A percentile compares a stretch with the other conserved stretches of the same genome.
phyloP scores from a whole-genome alignment of 1,140 invertebrate genomes.

The Cryptotermes secundus region DNA sequence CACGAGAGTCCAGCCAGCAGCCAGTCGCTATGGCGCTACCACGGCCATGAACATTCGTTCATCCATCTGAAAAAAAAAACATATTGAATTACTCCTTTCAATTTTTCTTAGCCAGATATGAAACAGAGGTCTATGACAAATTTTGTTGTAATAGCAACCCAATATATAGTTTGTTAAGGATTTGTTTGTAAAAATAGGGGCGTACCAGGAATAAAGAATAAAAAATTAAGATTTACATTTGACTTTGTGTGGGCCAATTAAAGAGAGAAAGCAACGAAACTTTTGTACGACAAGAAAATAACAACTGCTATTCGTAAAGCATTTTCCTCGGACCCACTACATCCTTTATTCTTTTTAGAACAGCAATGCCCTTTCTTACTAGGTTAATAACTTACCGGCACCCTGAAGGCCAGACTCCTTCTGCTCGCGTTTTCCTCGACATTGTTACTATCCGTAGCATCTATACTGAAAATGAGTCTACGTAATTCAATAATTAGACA shows the following conservation, averaged over 20 bases:
- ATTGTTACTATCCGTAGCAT: conserved; percentile 7
- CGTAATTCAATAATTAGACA: conserved; percentile 29
- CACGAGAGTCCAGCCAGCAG: too few relatives aligned
- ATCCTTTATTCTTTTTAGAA: not conserved
- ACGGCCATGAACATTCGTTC: too few relatives aligned
- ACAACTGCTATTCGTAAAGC: not conserved
- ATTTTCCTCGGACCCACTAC: not conserved
- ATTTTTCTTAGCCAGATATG: too few relatives aligned
- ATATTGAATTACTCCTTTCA: too few relatives aligned
- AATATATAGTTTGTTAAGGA: too few relatives aligned
- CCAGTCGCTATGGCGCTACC: too few relatives aligned
- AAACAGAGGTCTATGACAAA: too few relatives aligned
- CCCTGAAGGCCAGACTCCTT: not conserved
- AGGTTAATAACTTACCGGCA: conserved; percentile 1
- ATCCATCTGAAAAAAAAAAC: too few relatives aligned
- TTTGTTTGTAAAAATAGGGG: too few relatives aligned
- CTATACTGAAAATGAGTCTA: conserved; percentile 22
- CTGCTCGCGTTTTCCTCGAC: not conserved
- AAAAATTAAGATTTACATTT: not conserved
- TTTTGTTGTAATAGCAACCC: too few relatives aligned
- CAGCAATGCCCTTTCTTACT: conserved; percentile 2
- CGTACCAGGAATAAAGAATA: too few relatives aligned
- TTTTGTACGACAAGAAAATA: not conserved
- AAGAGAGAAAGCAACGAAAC: not conserved
- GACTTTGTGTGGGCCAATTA: not conserved